Evolutionary conservation across 2,888 invertebrate genomes (phyloP), one percentile per base, ranked within the genome.

Genomic region (Andrena dorsata): DNA sequence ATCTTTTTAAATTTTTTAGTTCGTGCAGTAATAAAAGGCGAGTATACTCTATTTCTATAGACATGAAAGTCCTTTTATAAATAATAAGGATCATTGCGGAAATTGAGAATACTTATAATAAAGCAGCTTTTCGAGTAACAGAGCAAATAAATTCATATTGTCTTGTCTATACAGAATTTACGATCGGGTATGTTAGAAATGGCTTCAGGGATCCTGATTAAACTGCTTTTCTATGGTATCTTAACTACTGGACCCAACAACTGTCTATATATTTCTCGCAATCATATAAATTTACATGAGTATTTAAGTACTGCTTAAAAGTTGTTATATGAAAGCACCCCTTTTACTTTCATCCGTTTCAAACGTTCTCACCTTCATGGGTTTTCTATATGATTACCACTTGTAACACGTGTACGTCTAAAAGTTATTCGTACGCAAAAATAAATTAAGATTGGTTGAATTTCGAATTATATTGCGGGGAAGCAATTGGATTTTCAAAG

Each of bases 121-220:
- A 53, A 56, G 23, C 10, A 23, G 41, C 23, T 16, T n/a, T 23
- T 6, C 0, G 35, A 23, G 13, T 13, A 63, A 41, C 53, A n/a
- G 13, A 66, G 61, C 26, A 51, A 51, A 51, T n/a, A 75, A 49
- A 49, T 51, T 61, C 10, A 16, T 13, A 60, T 56, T 30, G 32
- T 28, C 20, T 58, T n/a, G 58, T 32, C n/a, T 16, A 56, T 47
- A 13, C 53, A 26, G n/a, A n/a, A 16, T 47, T 64, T 26, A 28
- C 23, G n/a, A 71, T 82, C 53, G 20, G 61, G 41, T 35, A 6
- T 8, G 32, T 51, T 47, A n/a, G 0, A 51, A 66, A 80, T 28
- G 65, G 72, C 58, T 73, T 82, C 75, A 13, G 72, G 70, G 70
- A 65, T 41, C 47, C 70, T 51, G 72, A 60, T 47, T 56, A 69